These are phyloP conservation scores for Physeter macrocephalus DNA, from an alignment of 2,113 vertebrate genomes.

Conservation along the genomic window DNA sequence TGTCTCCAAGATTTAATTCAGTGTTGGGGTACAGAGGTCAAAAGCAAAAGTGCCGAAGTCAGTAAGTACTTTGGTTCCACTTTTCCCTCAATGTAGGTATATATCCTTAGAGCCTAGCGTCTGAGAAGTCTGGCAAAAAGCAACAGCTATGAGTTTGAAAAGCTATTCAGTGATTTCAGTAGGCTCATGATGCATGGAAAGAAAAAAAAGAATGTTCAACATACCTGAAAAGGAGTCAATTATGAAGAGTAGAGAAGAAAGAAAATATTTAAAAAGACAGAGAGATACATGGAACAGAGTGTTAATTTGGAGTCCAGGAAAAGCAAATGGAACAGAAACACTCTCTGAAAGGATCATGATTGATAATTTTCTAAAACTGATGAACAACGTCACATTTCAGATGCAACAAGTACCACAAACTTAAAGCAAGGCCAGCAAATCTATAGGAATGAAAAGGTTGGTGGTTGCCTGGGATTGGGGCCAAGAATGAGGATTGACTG, in stretches of 20 bases:
- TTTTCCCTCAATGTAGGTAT: not conserved
- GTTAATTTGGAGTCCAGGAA: not conserved
- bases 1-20: too few species aligned
- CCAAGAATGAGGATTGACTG: not conserved
- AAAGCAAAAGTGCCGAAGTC: not conserved
- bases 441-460: not conserved
- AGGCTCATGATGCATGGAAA: not conserved
- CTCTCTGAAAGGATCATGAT: not conserved
- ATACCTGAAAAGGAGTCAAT: not conserved
- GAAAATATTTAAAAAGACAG: not conserved
- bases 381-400: not conserved
- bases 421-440: not conserved
- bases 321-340: not conserved
- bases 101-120: not conserved
- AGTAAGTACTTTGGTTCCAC: not conserved
- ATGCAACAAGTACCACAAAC: not conserved
- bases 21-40: too few species aligned
- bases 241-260: not conserved
- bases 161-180: not conserved
- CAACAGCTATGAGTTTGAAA: not conserved
- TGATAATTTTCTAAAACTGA: not conserved
- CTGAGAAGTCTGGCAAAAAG: not conserved
- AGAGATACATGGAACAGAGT: not conserved
- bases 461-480: not conserved
- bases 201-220: not conserved